These are phyloP conservation scores for Phortica variegata DNA, from an alignment of 1,140 invertebrate species.

Conservation along the genomic window DNA sequence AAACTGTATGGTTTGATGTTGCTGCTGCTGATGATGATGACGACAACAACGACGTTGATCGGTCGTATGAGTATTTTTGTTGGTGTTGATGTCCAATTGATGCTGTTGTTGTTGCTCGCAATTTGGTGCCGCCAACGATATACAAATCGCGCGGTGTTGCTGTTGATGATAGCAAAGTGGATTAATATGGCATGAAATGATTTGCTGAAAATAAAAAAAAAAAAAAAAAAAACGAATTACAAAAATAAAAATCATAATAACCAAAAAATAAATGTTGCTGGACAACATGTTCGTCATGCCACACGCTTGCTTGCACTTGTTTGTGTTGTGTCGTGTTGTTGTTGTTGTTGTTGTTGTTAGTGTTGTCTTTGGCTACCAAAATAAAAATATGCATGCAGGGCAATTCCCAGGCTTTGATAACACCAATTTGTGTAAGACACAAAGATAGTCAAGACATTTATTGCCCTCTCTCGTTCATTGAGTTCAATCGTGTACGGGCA, in stretches of 20 bases:
- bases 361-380: constrained; percentile 8
- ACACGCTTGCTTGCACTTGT: too few species aligned
- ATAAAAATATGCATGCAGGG: constrained; percentile 35
- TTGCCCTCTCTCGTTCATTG: too few species aligned
- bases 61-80: constrained; percentile 15
- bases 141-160: constrained; percentile 1
- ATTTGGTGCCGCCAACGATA: constrained; percentile 12
- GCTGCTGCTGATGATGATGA: too few species aligned
- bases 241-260: too few species aligned
- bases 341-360: constrained; percentile 21
- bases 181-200: constrained; percentile 55
- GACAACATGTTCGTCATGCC: too few species aligned
- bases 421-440: constrained; percentile 50
- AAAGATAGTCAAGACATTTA: too few species aligned
- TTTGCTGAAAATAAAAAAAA: constrained; percentile 46
- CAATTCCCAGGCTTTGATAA: constrained; percentile 53
- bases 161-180: constrained; percentile 50
- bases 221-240: too few species aligned
- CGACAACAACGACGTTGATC: too few species aligned
- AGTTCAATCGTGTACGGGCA: too few species aligned
- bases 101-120: too few species aligned
- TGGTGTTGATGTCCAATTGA: constrained; percentile 20
- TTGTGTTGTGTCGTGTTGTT: too few species aligned
- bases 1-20: constrained; percentile 6
- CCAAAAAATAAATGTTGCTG: too few species aligned